phyloP scores from a whole-genome alignment of 1,140 invertebrate species.

The Marisa cornuarietis region DNA sequence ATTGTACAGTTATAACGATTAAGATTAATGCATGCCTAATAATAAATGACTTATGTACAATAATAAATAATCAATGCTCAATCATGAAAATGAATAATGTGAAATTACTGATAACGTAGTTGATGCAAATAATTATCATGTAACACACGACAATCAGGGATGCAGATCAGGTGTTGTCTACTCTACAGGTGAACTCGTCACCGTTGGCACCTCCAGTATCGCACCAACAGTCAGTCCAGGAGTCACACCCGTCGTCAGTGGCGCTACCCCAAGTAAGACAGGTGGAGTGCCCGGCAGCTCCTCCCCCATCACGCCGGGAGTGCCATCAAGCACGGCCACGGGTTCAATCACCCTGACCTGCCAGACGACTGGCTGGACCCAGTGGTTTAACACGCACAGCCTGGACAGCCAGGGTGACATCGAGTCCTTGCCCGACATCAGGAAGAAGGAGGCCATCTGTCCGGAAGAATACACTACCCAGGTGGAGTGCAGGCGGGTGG shows the following conservation, averaged over 20 bases:
- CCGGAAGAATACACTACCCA: slow-evolving; percentile 12
- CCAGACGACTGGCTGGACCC: slow-evolving; percentile 78
- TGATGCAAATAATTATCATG: too few relatives aligned
- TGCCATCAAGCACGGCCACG: not conserved
- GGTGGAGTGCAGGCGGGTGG: slow-evolving; percentile 32
- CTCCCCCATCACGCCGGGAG: not conserved
- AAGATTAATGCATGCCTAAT: too few relatives aligned
- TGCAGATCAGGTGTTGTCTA: too few relatives aligned
- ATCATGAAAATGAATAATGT: too few relatives aligned
- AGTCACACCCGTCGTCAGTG: slow-evolving; percentile 5
- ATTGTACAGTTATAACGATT: too few relatives aligned
- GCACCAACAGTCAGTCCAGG: not conserved
- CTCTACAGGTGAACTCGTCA: not conserved
- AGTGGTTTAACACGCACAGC: slow-evolving; percentile 75
- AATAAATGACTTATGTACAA: too few relatives aligned
- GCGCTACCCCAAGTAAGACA: slow-evolving; percentile 3
- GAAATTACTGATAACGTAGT: too few relatives aligned
- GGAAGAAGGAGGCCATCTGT: slow-evolving; percentile 36
- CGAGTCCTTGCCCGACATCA: slow-evolving; percentile 40
- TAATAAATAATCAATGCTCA: too few relatives aligned
- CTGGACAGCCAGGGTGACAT: slow-evolving; percentile 38
- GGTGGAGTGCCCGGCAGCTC: not conserved
- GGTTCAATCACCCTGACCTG: slow-evolving; percentile 12
- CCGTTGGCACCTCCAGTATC: slow-evolving; percentile 8
- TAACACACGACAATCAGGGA: too few relatives aligned